Evolutionary conservation across 2,888 invertebrate genomes (phyloP), one percentile per base, ranked within the genome.

Genomic region (Diplolepis rosae): DNA sequence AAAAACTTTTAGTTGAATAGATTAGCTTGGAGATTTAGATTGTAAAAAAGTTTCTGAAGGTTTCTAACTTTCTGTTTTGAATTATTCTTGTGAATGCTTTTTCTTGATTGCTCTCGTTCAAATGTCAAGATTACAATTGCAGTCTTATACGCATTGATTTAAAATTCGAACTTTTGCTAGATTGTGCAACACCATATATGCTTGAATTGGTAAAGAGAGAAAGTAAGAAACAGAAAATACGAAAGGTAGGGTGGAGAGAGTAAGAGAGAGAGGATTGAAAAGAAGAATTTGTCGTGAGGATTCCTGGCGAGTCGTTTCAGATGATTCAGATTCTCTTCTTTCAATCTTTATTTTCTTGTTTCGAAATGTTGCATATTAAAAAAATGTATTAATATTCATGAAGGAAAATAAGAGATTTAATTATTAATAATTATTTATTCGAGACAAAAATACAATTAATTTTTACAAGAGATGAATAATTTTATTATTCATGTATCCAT

Each of bases 291-390:
- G 30, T 30, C 4, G 28, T 11, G 18, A n/a, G n/a, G 15, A 54
- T 54, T 54, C 54, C 32, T 54, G 54, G 2, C 32, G 54, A 32
- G 51, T 51, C 51, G 18, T 18, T 52, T 32, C 30, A 54, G 30
- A 28, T 54, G 18, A 32, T 52, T 32, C 30, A 54, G 30, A 28
- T 54, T 32, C 18, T 32, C 30, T 45, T 18, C 45, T 48, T 1
- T 22, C 11, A 7, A 22, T 18, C 22, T 11, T 18, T 48, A 22
- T 48, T 48, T 48, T 18, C 2, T 22, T 48, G 18, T 11, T 4
- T 48, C 1, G 7, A 7, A 11, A 11, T 22, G 0, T 7, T 42
- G 15, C 15, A n/a, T n/a, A n/a, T n/a, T n/a, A n/a, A n/a, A n/a
- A n/a, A n/a, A n/a, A n/a, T n/a, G n/a, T n/a, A n/a, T n/a, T n/a